Evolutionary conservation across 2,888 invertebrate genomes (phyloP).

Genomic region (Uropetala carovei): DNA sequence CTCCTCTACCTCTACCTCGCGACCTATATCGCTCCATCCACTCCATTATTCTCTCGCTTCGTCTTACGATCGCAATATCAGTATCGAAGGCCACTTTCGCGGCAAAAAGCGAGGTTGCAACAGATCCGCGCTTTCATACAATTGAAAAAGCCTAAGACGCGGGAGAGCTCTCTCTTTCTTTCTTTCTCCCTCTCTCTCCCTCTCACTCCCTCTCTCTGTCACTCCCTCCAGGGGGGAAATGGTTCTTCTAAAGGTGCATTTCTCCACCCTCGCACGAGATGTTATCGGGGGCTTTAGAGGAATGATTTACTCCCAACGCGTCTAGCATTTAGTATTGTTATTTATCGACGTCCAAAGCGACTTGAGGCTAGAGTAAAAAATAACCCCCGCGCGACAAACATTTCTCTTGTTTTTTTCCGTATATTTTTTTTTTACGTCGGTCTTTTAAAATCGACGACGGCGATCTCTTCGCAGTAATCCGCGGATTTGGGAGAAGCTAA

Average conservation of each 20-base stretch:
- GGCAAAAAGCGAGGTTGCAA: conserved; percentile 15
- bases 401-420: too few relatives aligned
- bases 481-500: too few relatives aligned
- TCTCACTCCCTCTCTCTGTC: background rate
- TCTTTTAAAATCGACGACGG: too few relatives aligned
- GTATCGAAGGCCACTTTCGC: background rate
- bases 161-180: background rate
- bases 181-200: background rate
- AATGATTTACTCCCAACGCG: background rate
- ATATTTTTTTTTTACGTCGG: too few relatives aligned
- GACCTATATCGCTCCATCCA: background rate
- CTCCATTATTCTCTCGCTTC: conserved; percentile 1
- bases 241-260: conserved; percentile 1
- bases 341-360: too few relatives aligned
- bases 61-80: conserved; percentile 1
- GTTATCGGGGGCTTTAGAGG: background rate
- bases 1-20: background rate
- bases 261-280: conserved; percentile 5
- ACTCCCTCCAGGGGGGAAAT: background rate
- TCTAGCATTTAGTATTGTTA: too few relatives aligned
- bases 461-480: too few relatives aligned
- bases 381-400: too few relatives aligned
- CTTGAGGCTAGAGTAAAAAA: too few relatives aligned
- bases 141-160: background rate
- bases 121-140: conserved; percentile 9